A percentile compares a stretch with the other conserved stretches of the same genome.
Conservation (phyloP, 2,888 invertebrate species). For the Aspidiotus destructor region DNA sequence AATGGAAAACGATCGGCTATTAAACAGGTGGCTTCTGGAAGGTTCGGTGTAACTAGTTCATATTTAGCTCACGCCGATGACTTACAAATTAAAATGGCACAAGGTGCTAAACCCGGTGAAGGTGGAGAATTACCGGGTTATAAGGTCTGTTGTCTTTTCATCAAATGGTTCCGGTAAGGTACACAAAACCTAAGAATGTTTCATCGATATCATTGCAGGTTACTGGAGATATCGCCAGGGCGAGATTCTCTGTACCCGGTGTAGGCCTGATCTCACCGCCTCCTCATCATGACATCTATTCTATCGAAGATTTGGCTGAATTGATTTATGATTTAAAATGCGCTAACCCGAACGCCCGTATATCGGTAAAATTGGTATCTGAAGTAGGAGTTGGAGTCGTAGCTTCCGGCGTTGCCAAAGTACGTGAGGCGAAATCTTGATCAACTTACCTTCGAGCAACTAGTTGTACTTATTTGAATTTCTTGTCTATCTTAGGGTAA, state of each 20-base stretch:
- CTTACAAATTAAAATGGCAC: constrained; percentile 99
- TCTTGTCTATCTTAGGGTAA: constrained; percentile 59
- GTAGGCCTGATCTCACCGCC: constrained; percentile 98
- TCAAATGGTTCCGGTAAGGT: neutral
- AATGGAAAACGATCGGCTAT: constrained; percentile 85
- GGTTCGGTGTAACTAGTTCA: constrained; percentile 96
- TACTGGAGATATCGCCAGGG: constrained; percentile 86
- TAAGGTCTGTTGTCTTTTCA: constrained; percentile 45
- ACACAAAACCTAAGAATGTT: neutral
- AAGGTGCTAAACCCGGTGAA: constrained; percentile 98
- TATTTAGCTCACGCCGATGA: constrained; percentile 97
- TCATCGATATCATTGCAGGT: constrained; percentile 52
- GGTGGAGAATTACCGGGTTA: constrained; percentile 92
- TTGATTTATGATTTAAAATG: constrained; percentile 96
- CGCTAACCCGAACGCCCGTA: constrained; percentile 87
- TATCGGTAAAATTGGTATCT: constrained; percentile 95
- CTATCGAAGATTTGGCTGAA: constrained; percentile 96
- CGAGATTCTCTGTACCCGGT: constrained; percentile 90
- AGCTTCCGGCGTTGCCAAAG: constrained; percentile 97
- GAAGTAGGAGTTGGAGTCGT: constrained; percentile 98
- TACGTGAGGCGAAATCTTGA: constrained; percentile 40
- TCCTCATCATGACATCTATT: constrained; percentile 99
- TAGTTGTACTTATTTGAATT: neutral
- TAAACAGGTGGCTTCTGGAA: constrained; percentile 96
- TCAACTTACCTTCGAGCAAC: neutral